Percentiles rank a stretch among this genome's conserved stretches.
These are phyloP conservation scores for Charina bottae DNA, from an alignment of 2,113 vertebrate species.

Conservation along the genomic window DNA sequence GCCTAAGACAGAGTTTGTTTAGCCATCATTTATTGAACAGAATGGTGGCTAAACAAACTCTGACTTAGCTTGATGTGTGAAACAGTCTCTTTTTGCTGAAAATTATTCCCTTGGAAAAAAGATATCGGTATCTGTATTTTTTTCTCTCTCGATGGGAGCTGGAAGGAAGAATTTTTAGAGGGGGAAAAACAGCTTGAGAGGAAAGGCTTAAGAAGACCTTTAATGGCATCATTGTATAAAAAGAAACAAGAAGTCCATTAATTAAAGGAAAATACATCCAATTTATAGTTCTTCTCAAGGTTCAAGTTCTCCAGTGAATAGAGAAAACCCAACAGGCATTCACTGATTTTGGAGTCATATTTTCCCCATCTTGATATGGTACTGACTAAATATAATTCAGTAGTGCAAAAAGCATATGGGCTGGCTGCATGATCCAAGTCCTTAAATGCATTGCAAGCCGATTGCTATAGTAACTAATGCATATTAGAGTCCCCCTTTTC, in stretches of 20 bases:
- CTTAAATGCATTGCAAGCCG: not conserved
- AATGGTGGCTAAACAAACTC: not conserved
- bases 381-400: not conserved
- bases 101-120: not conserved
- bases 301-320: not conserved
- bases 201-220: not conserved
- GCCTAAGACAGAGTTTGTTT: not conserved
- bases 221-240: not conserved
- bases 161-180: not conserved
- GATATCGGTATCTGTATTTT: not conserved
- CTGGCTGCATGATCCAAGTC: not conserved
- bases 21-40: not conserved
- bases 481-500: too few species aligned
- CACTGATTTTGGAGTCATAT: not conserved
- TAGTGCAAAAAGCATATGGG: not conserved
- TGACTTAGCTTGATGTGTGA: not conserved
- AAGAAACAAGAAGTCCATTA: not conserved
- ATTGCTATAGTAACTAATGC: slow-evolving; percentile 14
- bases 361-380: not conserved
- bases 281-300: not conserved
- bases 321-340: not conserved
- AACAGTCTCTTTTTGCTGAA: not conserved
- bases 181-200: not conserved
- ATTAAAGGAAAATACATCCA: not conserved
- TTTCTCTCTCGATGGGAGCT: not conserved